Conservation (phyloP, 2,888 invertebrate genomes). For the Drosophila eohydei region DNA sequence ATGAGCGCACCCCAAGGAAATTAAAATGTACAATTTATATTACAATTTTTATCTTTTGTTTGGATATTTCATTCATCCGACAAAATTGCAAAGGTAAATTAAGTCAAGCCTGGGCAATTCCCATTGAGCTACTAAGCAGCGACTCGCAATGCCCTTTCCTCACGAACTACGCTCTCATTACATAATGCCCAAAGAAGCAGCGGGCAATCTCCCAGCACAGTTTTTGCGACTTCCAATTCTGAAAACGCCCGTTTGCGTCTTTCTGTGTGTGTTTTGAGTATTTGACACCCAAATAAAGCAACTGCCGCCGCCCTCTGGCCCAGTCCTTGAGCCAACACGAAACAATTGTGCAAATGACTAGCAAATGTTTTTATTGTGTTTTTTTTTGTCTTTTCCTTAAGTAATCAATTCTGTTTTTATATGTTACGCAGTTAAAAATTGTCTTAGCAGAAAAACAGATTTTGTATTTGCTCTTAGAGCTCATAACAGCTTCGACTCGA, state of each 20-base stretch:
- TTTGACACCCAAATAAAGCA: conserved; percentile 15
- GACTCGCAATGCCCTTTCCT: conserved; percentile 2
- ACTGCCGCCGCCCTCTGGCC: neutral
- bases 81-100: conserved; percentile 15
- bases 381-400: neutral
- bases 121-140: conserved; percentile 26
- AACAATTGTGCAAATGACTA: conserved; percentile 43
- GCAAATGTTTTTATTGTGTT: conserved; percentile 4
- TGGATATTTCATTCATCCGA: conserved; percentile 18
- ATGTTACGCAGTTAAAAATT: neutral
- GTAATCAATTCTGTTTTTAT: conserved; percentile 6
- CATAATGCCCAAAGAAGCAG: conserved; percentile 17
- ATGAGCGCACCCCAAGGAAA: conserved; percentile 69
- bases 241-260: neutral
- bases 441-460: neutral
- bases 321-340: conserved; percentile 8
- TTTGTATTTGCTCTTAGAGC: neutral
- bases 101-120: conserved; percentile 37
- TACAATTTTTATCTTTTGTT: conserved; percentile 8
- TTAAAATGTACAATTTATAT: conserved; percentile 73
- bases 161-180: conserved; percentile 13
- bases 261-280: neutral
- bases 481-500: neutral
- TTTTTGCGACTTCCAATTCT: conserved; percentile 6
- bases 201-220: conserved; percentile 6